These are phyloP conservation scores for Tetragonula carbonaria DNA, from an alignment of 2,888 invertebrate genomes.

Conservation along the genomic window DNA sequence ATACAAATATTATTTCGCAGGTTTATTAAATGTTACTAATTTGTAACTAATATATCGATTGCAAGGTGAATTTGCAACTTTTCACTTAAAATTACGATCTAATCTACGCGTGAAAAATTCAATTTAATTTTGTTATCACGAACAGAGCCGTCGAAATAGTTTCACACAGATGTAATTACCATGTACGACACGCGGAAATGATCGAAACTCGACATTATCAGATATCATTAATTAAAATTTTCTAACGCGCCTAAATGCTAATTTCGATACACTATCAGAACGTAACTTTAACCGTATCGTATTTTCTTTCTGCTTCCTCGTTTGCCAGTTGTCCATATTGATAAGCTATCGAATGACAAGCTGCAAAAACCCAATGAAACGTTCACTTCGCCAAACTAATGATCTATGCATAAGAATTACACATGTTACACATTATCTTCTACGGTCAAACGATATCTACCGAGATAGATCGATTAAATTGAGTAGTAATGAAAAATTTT, in stretches of 20 bases:
- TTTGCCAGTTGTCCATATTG: background rate
- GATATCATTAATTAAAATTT: background rate
- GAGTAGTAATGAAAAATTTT: background rate
- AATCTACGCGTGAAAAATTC: no score
- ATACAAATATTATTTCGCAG: background rate
- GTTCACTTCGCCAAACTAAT: background rate
- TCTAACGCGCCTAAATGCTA: background rate
- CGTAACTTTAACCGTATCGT: slow-evolving; percentile 2
- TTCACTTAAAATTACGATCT: no score
- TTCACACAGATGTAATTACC: background rate
- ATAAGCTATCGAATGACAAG: slow-evolving; percentile 17
- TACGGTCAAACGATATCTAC: background rate
- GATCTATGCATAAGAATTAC: background rate
- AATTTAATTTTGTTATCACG: background rate
- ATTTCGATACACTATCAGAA: background rate
- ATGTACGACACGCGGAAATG: background rate
- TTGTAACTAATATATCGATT: background rate
- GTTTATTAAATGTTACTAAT: background rate
- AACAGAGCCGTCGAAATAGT: background rate
- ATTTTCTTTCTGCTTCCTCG: background rate
- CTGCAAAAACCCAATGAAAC: slow-evolving; percentile 1
- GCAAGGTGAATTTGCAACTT: background rate
- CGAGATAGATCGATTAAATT: background rate
- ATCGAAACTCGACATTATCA: background rate
- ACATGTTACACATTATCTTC: background rate